Evolutionary conservation across 2,888 invertebrate species (phyloP), one percentile per base, ranked within the genome.

Genomic region (Agonopterix heracliana): DNA sequence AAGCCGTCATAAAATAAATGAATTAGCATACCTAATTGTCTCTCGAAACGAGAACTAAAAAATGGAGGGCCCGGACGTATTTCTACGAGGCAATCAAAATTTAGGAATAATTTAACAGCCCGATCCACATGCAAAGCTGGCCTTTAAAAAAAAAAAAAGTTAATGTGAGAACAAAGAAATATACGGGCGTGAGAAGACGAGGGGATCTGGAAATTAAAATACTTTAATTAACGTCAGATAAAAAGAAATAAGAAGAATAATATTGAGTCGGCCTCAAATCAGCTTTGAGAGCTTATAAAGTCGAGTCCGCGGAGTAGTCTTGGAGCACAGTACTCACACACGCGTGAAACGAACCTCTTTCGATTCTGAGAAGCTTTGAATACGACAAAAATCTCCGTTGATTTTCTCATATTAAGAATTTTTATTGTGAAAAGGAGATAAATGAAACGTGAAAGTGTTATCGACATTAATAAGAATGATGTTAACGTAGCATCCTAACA

Each of bases 1-100:
- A 78, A 76, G 69, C 69, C 72, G 69, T 73, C 79, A 78, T 76
- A 79, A 79, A 80, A 77, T 78, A 79, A 81, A 77, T 75, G 78
- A 80, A 86, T 86, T 83, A 84, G 78, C 84, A 85, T 85, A 79
- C 76, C 72, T 84, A 83, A 86, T 83, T 86, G 85, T 78, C 75
- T 69, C 69, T 73, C 72, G 71, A 73, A 79, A 78, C 69, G 72
- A 67, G 69, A 76, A 78, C 74, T 52, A 50, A 61, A 79, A 82
- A 80, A 77, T 67, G 68, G 73, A 77, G 74, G 69, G 61, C 66
- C 73, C 70, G 68, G 69, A 60, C 72, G 73, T 72, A 78, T 78
- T 81, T 79, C 71, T 75, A 70, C 68, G 71, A 77, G 73, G 76
- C 79, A 85, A 84, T 85, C 80, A 82, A 83, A 82, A 78, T 80